A percentile compares a stretch with the other conserved stretches of the same genome.
These are phyloP conservation scores for Buceros bicornis DNA, from an alignment of 2,797 vertebrate species.

Conservation along the genomic window DNA sequence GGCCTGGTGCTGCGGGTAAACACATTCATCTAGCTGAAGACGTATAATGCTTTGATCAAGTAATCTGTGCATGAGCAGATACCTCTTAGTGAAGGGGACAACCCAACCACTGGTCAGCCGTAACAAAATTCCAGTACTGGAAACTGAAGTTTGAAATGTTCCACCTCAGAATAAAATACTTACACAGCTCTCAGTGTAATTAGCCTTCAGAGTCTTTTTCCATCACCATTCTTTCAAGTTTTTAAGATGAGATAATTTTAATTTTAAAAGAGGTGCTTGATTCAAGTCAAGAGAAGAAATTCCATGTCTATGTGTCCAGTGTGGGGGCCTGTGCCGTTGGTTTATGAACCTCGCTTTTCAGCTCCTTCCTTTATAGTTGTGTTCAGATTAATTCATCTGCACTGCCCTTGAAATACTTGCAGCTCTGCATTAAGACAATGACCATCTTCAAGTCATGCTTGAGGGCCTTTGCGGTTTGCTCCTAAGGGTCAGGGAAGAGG, in stretches of 20 bases:
- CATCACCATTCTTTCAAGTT: background rate
- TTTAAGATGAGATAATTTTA: background rate
- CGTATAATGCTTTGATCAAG: background rate
- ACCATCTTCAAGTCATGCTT: background rate
- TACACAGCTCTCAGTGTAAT: background rate
- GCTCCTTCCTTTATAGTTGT: background rate
- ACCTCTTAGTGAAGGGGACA: background rate
- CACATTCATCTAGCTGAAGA: fast-evolving
- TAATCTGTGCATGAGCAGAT: background rate
- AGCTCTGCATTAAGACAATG: background rate
- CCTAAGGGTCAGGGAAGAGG: background rate
- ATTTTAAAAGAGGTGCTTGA: background rate
- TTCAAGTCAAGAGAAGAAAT: background rate
- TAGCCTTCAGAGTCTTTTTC: background rate
- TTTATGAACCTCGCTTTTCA: background rate
- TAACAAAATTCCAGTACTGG: background rate
- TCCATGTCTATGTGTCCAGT: background rate
- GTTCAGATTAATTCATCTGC: background rate
- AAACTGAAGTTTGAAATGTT: background rate
- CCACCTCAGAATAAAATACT: background rate
- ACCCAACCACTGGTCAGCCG: background rate
- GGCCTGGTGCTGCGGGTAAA: background rate
- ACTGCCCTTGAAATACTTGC: background rate
- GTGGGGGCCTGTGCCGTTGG: background rate
- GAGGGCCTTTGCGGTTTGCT: background rate